Percentiles rank a stretch among this genome's conserved stretches.
Evolutionary conservation across 2,113 vertebrate species (phyloP).

Genomic region (Callaeas wilsoni): DNA sequence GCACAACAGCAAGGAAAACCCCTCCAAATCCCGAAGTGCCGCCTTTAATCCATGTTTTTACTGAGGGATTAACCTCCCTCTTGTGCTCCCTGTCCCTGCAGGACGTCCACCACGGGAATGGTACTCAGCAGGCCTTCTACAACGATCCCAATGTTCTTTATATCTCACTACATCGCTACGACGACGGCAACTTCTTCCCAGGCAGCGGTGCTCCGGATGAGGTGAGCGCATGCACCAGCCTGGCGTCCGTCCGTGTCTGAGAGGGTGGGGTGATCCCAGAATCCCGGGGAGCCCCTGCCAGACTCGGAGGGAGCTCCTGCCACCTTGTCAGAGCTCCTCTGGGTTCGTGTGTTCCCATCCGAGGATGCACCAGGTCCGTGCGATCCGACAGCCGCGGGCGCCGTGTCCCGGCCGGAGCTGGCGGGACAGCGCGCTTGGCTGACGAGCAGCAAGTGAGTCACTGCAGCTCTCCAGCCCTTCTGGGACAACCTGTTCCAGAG

Average conservation of each 20-base stretch:
- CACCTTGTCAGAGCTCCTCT: neutral
- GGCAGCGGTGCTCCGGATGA: slow-evolving; percentile 96
- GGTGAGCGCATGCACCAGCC: slow-evolving; percentile 72
- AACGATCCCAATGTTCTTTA: slow-evolving; percentile 89
- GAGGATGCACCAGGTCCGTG: fast-evolving
- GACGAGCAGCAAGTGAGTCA: neutral
- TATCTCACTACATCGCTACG: slow-evolving; percentile 93
- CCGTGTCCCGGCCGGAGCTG: neutral
- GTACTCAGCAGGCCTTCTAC: slow-evolving; percentile 93
- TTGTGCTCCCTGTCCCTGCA: slow-evolving; percentile 14
- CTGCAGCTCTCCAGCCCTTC: neutral
- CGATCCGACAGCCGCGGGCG: fast-evolving
- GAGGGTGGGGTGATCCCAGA: too few species aligned
- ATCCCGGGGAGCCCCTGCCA: neutral
- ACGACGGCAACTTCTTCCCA: slow-evolving; percentile 98
- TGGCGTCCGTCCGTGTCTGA: too few species aligned
- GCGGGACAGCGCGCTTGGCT: neutral
- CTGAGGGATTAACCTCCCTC: neutral
- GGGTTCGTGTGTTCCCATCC: neutral
- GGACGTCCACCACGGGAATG: slow-evolving; percentile 84
- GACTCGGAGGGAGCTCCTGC: neutral
- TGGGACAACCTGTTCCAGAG: neutral
- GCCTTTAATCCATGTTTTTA: neutral
- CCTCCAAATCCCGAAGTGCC: neutral
- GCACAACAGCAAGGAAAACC: neutral